Evolutionary conservation across 37 sponge, comb jelly and placozoan species (phyloP), one percentile per base, ranked within the genome.

Genomic region (Diacarnus erythraeanus): DNA sequence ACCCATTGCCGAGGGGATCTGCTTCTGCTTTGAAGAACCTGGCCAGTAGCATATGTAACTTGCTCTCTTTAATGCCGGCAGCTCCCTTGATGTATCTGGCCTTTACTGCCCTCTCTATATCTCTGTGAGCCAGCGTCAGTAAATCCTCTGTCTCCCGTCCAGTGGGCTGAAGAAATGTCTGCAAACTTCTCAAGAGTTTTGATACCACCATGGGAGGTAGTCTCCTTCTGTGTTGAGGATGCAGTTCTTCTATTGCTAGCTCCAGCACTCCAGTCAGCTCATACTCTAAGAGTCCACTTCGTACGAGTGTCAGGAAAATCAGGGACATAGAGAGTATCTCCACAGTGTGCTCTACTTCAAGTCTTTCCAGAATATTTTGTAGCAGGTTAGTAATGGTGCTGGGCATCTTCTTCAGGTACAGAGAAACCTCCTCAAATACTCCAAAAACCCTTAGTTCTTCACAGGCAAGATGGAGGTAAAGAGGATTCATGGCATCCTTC

Each of bases 381-480:
- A 97, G 87, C 56, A 97, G 84, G n/a, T 47, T 74, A 15, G 88
- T 18, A 8, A 91, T 58, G 2, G 92, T 88, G 21, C 84, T 51
- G 20, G 95, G 83, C 72, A 97, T 88, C 60, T 77, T 75, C 59
- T 80, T 89, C 37, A 95, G 69, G 59, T 71, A 77, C 0, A 57
- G 30, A 21, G 79, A 57, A 1, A 97, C 90, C 61, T 94, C 82
- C 61, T 97, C 97, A 73, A 91, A 97, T 4, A 97, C 71, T 34
- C 97, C 97, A 85, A 97, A 97, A 71, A 97, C 89, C 43, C 97
- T 77, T 8, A 97, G 85, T 59, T 97, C 97, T 42, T 94, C 97
- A 61, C 97, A 97, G 18, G 94, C 97, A 21, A 99, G 72, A 63
- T 87, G 88, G 18, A 99, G 88, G 70, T 87, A 99, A 27, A 96